Base-by-base conservation (phyloP, 2,797 vertebrate species). In the Sandelia bainsii region DNA sequence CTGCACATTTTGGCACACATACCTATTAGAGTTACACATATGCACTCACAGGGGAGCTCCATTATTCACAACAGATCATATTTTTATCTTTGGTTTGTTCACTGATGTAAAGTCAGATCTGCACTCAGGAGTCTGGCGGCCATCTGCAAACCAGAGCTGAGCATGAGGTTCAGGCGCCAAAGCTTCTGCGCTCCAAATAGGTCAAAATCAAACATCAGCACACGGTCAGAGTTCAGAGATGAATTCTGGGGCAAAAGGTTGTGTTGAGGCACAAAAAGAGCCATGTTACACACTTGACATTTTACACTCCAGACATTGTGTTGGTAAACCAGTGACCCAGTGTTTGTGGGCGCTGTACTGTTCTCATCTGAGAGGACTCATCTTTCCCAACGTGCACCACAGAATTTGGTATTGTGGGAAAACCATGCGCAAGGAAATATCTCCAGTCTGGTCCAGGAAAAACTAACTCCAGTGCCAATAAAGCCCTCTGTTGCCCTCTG, bases 391-490 rank as follows among this genome's bases (percentile, higher is more conserved):
- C 83, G 51, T 77, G 77, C 84, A 83, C 75, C 75, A 82, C 54
- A 76, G 82, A 83, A 78, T 89, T 88, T 83, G 78, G 83, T 78
- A 81, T 75, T 84, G 89, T 89, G 84, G 84, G 89, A 90, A 86
- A 85, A 84, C 61, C 75, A 84, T 88, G 77, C 80, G 77, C 63
- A 59, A 81, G 80, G 64, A 89, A 86, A 88, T 87, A 77, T 83
- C 69, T 82, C 70, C 62, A 46, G 72, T 79, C 75, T 87, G 79
- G 75, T 86, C 82, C 82, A 88, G 81, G 86, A 87, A 90, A 90
- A 89, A 75, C 64, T 62, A 20, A 29, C 68, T 70, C 37, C 34
- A 9, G 51, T 77, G 84, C 87, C 86, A 91, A 65, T 73, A 89
- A 69, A 77, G 73, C 2, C 1, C 32, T 32, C 32, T 32, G 74